Evolutionary conservation across 2,888 invertebrate species (phyloP).

Genomic region (Lasiommata megera): DNA sequence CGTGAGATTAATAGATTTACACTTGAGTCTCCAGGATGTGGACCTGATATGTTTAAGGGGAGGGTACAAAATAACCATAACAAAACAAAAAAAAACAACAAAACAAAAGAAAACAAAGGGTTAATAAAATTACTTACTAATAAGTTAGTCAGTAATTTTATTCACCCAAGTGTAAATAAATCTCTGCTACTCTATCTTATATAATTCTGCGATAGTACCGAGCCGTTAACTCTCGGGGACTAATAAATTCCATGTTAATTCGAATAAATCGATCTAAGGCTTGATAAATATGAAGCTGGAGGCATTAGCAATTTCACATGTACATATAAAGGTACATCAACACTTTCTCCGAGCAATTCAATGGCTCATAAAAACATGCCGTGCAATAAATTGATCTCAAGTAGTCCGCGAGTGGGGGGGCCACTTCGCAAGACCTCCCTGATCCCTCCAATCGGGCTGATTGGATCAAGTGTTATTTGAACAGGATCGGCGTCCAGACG

Average conservation of each 20-base stretch:
- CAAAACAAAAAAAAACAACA: no score
- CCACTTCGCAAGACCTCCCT: conserved; percentile 62
- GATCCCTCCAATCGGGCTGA: conserved; percentile 72
- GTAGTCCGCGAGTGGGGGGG: conserved; percentile 42
- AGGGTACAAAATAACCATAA: no score
- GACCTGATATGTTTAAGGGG: no score
- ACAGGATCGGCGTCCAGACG: conserved; percentile 72
- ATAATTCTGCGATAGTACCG: not conserved
- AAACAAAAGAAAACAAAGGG: no score
- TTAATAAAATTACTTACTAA: no score
- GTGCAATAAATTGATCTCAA: conserved; percentile 57
- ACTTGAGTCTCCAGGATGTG: no score
- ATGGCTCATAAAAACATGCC: conserved; percentile 40
- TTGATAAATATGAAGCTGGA: conserved; percentile 23
- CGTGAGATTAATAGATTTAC: no score
- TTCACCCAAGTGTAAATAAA: no score
- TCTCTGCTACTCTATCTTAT: not conserved
- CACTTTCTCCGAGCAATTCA: conserved; percentile 40
- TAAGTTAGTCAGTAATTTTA: no score
- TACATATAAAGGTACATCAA: conserved; percentile 33
- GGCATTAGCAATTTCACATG: conserved; percentile 31
- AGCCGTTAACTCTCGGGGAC: not conserved
- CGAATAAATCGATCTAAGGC: conserved; percentile 8
- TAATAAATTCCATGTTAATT: conserved; percentile 3
- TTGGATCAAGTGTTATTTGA: conserved; percentile 79